These are phyloP conservation scores for Ramphastos sulfuratus DNA, from an alignment of 2,113 vertebrate species.

Conservation along the genomic window DNA sequence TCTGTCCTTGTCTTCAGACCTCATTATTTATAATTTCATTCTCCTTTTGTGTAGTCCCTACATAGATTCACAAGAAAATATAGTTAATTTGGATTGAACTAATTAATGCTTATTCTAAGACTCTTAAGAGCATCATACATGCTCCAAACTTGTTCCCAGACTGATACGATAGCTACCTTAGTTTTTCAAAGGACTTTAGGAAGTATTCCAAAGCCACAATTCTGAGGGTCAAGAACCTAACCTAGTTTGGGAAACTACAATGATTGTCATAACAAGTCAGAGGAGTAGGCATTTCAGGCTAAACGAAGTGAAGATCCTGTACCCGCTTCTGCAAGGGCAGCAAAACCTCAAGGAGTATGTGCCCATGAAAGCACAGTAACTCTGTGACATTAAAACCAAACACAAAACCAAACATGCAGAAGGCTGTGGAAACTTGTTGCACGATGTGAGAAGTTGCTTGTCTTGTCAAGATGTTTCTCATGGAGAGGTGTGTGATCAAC, in stretches of 20 bases:
- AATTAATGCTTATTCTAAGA: background rate
- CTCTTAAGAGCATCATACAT: background rate
- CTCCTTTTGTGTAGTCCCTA: background rate
- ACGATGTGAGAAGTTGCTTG: background rate
- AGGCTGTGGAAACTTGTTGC: background rate
- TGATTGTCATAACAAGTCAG: background rate
- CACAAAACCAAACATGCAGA: background rate
- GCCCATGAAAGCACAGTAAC: background rate
- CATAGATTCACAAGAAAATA: background rate
- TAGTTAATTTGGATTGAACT: background rate
- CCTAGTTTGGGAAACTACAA: background rate
- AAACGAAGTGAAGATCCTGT: background rate
- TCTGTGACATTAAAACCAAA: background rate
- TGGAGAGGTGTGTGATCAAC: background rate
- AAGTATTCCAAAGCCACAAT: background rate
- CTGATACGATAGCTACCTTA: background rate
- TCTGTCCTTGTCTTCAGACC: background rate
- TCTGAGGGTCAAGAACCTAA: rapidly evolving
- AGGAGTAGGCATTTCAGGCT: background rate
- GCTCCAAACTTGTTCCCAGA: background rate
- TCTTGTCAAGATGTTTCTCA: background rate
- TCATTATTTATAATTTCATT: background rate
- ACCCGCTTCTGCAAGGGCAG: background rate
- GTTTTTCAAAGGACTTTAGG: background rate
- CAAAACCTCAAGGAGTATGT: background rate